phyloP scores from a whole-genome alignment of 2,797 vertebrate species.

The Hafferia zeledoni region DNA sequence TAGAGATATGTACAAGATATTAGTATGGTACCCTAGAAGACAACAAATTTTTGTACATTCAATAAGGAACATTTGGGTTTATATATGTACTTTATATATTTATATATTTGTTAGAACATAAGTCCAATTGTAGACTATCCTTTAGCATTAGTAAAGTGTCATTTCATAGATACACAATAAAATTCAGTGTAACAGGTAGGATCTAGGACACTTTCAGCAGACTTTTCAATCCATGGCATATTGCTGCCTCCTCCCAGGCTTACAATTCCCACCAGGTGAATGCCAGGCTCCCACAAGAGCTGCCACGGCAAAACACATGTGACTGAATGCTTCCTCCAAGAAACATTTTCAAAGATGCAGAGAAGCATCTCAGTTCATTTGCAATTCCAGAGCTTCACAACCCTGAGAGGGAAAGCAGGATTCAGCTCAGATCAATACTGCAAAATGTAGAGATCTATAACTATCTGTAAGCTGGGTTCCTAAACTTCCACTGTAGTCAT shows the following conservation, averaged over 20 bases:
- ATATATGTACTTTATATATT: neutral
- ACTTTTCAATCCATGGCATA: neutral
- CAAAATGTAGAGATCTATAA: neutral
- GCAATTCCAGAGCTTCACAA: neutral
- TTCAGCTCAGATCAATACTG: neutral
- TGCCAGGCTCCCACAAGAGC: neutral
- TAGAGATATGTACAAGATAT: neutral
- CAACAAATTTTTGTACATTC: neutral
- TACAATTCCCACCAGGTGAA: neutral
- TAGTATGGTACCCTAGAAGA: neutral
- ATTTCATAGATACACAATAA: neutral
- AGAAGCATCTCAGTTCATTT: neutral
- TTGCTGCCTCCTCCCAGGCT: neutral
- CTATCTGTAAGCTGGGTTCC: neutral
- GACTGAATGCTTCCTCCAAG: neutral
- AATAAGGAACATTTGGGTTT: neutral
- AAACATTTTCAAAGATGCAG: neutral
- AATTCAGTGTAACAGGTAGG: neutral
- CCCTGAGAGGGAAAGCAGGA: neutral
- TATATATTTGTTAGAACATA: neutral
- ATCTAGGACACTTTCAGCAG: neutral
- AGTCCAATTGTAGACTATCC: neutral
- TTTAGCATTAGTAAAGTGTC: neutral
- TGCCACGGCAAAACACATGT: neutral
- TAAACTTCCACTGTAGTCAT: neutral